These are phyloP conservation scores for Tachycineta bicolor DNA, from an alignment of 2,113 vertebrate genomes.

Conservation along the genomic window DNA sequence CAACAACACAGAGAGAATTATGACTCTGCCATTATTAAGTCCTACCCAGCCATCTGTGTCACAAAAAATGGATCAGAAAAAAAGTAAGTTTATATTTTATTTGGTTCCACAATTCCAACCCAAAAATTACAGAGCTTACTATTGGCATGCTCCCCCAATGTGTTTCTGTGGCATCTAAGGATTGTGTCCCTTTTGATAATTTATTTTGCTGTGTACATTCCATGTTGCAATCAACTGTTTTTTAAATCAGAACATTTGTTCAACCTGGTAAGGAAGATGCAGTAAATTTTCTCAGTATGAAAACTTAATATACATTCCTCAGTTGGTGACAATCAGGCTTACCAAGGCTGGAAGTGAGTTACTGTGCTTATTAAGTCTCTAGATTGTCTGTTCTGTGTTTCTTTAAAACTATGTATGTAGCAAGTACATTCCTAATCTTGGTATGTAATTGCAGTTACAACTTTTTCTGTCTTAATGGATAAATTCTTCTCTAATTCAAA, in stretches of 20 bases:
- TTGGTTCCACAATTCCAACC: neutral
- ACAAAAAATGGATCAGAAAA: constrained; percentile 7
- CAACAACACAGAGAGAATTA: neutral
- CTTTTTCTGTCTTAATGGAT: neutral
- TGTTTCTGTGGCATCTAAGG: neutral
- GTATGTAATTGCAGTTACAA: neutral
- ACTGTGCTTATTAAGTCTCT: neutral
- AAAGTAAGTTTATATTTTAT: constrained; percentile 57
- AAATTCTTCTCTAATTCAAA: neutral
- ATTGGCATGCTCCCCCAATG: neutral
- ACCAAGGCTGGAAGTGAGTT: neutral
- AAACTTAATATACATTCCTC: neutral
- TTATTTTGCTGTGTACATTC: neutral
- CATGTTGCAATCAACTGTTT: neutral
- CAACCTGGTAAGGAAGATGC: neutral
- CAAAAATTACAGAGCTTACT: neutral
- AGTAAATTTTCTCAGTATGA: neutral
- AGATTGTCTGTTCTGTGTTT: neutral
- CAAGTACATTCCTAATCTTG: neutral
- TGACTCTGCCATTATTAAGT: constrained; percentile 22
- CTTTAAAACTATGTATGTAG: neutral
- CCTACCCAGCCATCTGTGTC: neutral
- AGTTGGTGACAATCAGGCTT: neutral
- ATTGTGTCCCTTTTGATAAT: neutral
- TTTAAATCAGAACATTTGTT: neutral